phyloP scores from a whole-genome alignment of 2,113 vertebrate species.

The Microtus pennsylvanicus region DNA sequence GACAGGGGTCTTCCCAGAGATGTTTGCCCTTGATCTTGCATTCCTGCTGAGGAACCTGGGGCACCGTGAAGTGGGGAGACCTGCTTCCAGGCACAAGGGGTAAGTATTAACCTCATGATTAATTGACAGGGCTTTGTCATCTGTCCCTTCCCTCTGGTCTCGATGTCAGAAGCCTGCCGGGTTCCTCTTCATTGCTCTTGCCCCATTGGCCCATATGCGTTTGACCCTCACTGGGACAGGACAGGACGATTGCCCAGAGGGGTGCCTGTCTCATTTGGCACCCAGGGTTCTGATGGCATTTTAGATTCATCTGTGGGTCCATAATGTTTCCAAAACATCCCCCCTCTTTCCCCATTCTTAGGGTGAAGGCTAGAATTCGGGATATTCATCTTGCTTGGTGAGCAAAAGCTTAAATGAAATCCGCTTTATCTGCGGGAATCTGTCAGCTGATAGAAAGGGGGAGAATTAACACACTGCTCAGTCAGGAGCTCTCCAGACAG shows the following conservation, averaged over 20 bases:
- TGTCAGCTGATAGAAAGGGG: slow-evolving; percentile 80
- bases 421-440: slow-evolving; percentile 86
- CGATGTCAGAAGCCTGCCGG: background rate
- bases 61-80: background rate
- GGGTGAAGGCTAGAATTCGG: slow-evolving; percentile 47
- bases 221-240: background rate
- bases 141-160: rapidly evolving
- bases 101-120: rapidly evolving
- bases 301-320: rapidly evolving
- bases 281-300: rapidly evolving
- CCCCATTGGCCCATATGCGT: rapidly evolving
- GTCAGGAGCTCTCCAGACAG: slow-evolving; percentile 82
- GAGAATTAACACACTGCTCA: slow-evolving; percentile 65
- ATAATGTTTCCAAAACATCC: background rate
- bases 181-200: too few relatives aligned
- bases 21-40: background rate
- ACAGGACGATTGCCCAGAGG: background rate
- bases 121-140: too few relatives aligned
- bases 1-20: rapidly evolving
- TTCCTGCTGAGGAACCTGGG: background rate
- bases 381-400: slow-evolving; percentile 76
- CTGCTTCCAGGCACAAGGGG: rapidly evolving
- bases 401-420: slow-evolving; percentile 85
- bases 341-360: slow-evolving; percentile 7
- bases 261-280: rapidly evolving